Evolutionary conservation across 2,797 vertebrate genomes (phyloP).

Genomic region (Triplophysa yarkandensis): DNA sequence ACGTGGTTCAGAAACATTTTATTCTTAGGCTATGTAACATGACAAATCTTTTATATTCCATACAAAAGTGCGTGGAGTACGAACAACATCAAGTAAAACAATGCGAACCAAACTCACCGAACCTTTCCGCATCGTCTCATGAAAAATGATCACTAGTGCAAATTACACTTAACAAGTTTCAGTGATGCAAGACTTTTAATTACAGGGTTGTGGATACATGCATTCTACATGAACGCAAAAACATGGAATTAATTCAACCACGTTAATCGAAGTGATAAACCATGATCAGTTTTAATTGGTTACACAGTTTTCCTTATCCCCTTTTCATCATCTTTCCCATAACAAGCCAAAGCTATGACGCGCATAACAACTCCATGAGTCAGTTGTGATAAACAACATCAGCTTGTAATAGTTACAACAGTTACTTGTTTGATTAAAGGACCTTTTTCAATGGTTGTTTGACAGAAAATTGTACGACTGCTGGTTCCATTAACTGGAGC

Average conservation of each 20-base stretch:
- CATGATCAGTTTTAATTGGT: constrained; percentile 54
- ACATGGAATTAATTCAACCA: constrained; percentile 64
- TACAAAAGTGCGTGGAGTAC: constrained; percentile 9
- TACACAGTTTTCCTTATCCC: constrained; percentile 18
- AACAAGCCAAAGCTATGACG: constrained; percentile 6
- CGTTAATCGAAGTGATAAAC: constrained; percentile 60
- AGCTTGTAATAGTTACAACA: not conserved
- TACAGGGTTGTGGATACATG: constrained; percentile 56
- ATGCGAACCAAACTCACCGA: constrained; percentile 14
- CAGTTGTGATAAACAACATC: not conserved
- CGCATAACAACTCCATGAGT: constrained; percentile 19
- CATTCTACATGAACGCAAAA: constrained; percentile 60
- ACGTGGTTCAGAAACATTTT: not conserved
- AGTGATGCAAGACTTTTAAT: constrained; percentile 54
- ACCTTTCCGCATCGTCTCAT: constrained; percentile 13
- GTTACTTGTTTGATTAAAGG: constrained; percentile 4
- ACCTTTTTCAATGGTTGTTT: not conserved
- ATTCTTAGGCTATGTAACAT: not conserved
- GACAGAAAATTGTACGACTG: not conserved
- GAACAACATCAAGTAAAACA: constrained; percentile 13
- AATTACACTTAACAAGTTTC: constrained; percentile 51
- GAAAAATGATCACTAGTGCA: constrained; percentile 41
- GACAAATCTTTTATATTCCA: constrained; percentile 12
- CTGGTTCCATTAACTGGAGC: constrained; percentile 13
- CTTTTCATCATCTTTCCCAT: not conserved